Evolutionary conservation across 2,888 invertebrate species (phyloP).

Genomic region (Thecocarcelia acutangulata): DNA sequence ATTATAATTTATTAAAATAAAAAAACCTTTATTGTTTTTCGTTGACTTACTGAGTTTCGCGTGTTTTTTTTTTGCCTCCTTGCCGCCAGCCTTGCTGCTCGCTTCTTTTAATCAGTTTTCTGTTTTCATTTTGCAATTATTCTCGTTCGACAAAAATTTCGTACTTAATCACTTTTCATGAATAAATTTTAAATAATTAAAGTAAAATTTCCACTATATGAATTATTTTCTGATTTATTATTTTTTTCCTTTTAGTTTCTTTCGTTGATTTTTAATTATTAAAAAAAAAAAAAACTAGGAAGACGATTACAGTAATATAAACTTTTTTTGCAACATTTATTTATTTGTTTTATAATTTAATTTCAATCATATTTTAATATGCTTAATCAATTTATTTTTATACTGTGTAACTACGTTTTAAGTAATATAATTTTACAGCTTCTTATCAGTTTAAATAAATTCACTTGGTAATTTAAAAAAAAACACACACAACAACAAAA

Average conservation of each 20-base stretch:
- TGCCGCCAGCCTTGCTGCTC: neutral
- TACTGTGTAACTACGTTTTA: slow-evolving; percentile 67
- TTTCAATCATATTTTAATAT: slow-evolving; percentile 48
- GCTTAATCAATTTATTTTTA: slow-evolving; percentile 63
- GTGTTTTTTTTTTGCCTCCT: neutral
- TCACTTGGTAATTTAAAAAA: slow-evolving; percentile 32
- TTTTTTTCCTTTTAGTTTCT: slow-evolving; percentile 23
- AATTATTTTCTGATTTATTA: neutral
- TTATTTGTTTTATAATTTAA: slow-evolving; percentile 30
- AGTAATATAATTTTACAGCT: slow-evolving; percentile 59
- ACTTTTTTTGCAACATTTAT: slow-evolving; percentile 28
- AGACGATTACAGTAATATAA: slow-evolving; percentile 42
- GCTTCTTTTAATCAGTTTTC: neutral
- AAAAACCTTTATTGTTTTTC: neutral
- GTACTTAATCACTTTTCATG: slow-evolving; percentile 23
- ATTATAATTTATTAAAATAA: neutral
- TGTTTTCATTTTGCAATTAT: slow-evolving; percentile 6
- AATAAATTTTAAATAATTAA: slow-evolving; percentile 16
- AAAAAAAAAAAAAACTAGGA: slow-evolving; percentile 42
- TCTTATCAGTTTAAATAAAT: slow-evolving; percentile 65
- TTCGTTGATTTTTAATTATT: slow-evolving; percentile 23
- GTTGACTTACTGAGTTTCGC: slow-evolving; percentile 15
- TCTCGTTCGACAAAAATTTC: neutral
- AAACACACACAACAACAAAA: too few species aligned
- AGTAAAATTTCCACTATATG: slow-evolving; percentile 33